Base-by-base conservation (phyloP, 2,113 vertebrate species). In the Rhea pennata region DNA sequence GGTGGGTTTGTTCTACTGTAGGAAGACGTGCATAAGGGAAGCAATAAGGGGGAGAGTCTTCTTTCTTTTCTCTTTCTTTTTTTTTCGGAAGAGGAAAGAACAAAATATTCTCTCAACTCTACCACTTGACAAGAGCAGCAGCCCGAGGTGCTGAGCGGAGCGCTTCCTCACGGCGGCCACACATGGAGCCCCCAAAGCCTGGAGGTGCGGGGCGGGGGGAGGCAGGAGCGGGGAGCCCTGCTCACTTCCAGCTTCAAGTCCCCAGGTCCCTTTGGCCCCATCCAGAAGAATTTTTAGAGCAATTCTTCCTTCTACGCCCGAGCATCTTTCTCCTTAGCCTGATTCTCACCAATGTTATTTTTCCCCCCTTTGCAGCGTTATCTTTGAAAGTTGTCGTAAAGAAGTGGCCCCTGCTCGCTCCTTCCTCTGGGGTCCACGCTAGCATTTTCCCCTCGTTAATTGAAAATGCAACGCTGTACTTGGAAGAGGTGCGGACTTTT, bases 51-150 rank as follows among this genome's bases (percentile, higher is more conserved):
- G 12, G 8, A 36, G 7, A 29, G 6, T 5, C 1, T 29, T 2
- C 23, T 44, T 7, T 31, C 50, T 71, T 39, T 4, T 36, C 36
- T 36, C 36, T 36, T 36, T 36, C 36, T 36, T 36, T 36, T 36
- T 17, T 8, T 42, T 1, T 8, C 8, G 4, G 42, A 17, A 8
- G 1, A 1, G 2, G 2, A 56, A 17, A 71, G 17, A 15, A 15
- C 15, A 48, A n/a, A 12, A 12, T 8, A 22, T 6, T 4, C 9
- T 59, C 42, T 21, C 3, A 3, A 12, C 39, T 40, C 44, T 1
- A 4, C 15, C 9, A 2, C 56, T 67, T 40, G 64, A 20, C 13
- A 33, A 23, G 16, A 61, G 26, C 21, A 56, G 27, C 48, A 42
- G 40, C 16, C 24, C 4, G 16, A 42, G 65, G 16, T 40, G 46